phyloP scores from a whole-genome alignment of 2,113 vertebrate species.

The Burhinus oedicnemus region DNA sequence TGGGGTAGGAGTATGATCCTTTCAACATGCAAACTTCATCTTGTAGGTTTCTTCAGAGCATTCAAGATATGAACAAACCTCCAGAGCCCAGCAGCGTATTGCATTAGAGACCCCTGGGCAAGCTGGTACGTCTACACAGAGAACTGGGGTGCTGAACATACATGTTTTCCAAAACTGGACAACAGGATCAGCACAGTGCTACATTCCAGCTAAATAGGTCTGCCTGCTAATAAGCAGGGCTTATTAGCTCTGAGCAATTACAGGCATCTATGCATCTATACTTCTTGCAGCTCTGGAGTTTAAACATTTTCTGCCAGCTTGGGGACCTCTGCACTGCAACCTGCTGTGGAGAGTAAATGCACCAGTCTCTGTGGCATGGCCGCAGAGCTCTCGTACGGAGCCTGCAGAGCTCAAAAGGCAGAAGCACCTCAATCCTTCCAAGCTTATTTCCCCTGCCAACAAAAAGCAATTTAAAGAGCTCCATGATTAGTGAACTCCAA shows the following conservation, averaged over 20 bases:
- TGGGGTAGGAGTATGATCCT: neutral
- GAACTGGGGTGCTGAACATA: neutral
- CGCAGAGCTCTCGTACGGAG: neutral
- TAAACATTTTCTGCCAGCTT: neutral
- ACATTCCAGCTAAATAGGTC: neutral
- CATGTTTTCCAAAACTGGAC: neutral
- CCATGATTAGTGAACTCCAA: neutral
- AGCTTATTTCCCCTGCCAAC: neutral
- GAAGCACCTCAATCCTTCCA: neutral
- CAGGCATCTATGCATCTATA: neutral
- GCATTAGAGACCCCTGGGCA: neutral
- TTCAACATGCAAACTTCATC: neutral
- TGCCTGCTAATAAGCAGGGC: neutral
- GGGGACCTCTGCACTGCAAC: neutral
- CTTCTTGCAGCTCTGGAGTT: neutral
- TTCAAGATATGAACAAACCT: neutral
- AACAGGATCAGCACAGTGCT: neutral
- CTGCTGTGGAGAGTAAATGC: neutral
- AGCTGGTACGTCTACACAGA: neutral
- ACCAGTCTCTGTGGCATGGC: rapidly evolving
- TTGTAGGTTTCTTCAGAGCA: neutral
- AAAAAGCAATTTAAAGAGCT: neutral
- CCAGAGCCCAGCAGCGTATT: neutral
- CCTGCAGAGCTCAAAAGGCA: neutral
- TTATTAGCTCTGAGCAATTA: neutral